These are phyloP conservation scores for Balaeniceps rex DNA, from an alignment of 2,113 vertebrate genomes.

Conservation along the genomic window DNA sequence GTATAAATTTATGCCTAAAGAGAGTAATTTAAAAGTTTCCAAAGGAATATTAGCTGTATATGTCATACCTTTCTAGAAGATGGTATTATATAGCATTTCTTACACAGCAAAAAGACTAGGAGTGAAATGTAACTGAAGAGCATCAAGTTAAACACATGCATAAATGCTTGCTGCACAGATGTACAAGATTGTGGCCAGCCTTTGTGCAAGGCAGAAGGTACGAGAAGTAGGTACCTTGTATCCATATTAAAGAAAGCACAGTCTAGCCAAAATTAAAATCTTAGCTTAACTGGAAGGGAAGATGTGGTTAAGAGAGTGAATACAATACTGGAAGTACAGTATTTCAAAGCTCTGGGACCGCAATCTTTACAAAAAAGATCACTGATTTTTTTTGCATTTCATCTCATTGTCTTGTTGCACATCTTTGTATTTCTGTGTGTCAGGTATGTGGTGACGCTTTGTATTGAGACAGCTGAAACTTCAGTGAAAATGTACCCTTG, in stretches of 20 bases:
- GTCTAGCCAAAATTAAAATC: neutral
- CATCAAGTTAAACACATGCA: neutral
- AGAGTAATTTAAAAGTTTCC: neutral
- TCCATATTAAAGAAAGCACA: neutral
- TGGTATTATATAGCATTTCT: neutral
- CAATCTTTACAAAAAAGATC: neutral
- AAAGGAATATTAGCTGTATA: neutral
- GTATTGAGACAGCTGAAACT: neutral
- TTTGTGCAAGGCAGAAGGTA: neutral
- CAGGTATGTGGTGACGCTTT: neutral
- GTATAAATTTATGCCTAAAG: neutral
- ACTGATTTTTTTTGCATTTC: neutral
- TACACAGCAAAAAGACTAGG: neutral
- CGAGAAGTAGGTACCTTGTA: neutral
- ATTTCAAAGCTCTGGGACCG: neutral
- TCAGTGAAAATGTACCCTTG: neutral
- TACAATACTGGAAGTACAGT: neutral
- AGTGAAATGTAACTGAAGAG: neutral
- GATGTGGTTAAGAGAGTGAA: neutral
- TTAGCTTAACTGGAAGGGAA: neutral
- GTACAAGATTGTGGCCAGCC: neutral
- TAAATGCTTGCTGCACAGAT: neutral
- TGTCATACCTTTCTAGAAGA: neutral
- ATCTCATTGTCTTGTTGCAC: neutral
- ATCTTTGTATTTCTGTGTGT: neutral